Percentiles rank a stretch among this genome's conserved stretches.
Evolutionary conservation across 2,113 vertebrate genomes (phyloP).

Genomic region (Sminthopsis crassicaudata): DNA sequence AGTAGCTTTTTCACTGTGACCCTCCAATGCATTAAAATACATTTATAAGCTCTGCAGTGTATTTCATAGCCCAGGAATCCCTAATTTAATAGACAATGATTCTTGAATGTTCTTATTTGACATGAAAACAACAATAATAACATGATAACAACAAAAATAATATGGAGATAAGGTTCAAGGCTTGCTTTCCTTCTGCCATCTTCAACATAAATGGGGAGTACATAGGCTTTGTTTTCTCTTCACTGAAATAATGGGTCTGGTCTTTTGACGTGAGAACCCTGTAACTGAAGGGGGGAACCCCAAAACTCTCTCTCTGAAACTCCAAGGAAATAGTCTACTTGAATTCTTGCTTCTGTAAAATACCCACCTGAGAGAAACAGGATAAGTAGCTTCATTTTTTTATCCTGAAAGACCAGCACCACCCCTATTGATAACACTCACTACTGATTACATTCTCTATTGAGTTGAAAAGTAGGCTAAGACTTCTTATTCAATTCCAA

Average conservation of each 20-base stretch:
- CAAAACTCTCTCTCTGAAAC: no score
- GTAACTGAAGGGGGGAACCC: no score
- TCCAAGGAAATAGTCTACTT: no score
- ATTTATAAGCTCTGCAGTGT: not conserved
- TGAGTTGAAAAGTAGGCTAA: no score
- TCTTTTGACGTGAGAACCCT: not conserved
- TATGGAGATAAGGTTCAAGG: constrained; percentile 51
- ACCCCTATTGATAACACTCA: no score
- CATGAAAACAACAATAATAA: not conserved
- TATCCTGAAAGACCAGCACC: no score
- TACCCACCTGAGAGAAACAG: no score
- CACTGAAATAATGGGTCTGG: constrained; percentile 69
- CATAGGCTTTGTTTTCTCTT: constrained; percentile 51
- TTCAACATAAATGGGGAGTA: constrained; percentile 21
- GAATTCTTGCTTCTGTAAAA: no score
- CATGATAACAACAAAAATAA: no score
- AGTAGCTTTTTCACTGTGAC: not conserved
- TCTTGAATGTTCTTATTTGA: constrained; percentile 43
- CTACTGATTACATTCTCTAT: no score
- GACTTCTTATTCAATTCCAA: no score
- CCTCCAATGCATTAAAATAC: not conserved
- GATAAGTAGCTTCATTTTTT: no score
- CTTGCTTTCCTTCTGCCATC: constrained; percentile 56
- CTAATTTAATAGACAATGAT: constrained; percentile 30
- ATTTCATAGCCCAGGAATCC: not conserved